phyloP scores from a whole-genome alignment of 2,113 vertebrate genomes.

The Setophaga kirtlandii region DNA sequence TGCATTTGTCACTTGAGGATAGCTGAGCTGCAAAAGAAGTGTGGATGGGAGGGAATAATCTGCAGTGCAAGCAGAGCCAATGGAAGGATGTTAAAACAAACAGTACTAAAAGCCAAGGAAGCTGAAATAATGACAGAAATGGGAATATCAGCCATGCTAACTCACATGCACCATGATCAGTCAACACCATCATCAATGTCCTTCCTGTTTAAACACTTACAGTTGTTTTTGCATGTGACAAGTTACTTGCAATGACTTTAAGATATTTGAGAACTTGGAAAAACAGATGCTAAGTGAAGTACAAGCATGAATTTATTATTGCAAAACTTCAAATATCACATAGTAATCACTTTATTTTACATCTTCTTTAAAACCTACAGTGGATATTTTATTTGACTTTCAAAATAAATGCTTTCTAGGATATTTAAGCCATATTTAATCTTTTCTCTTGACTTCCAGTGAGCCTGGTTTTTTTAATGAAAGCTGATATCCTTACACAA shows the following conservation, averaged over 20 bases:
- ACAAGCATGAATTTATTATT: not conserved
- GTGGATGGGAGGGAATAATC: not conserved
- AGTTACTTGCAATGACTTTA: not conserved
- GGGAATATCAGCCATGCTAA: not conserved
- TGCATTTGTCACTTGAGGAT: not conserved
- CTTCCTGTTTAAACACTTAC: not conserved
- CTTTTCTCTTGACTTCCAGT: not conserved
- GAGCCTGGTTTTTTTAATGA: not conserved
- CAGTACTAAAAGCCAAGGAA: not conserved
- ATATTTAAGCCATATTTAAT: not conserved
- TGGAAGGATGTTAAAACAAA: not conserved
- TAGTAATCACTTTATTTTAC: not conserved
- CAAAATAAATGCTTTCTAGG: not conserved
- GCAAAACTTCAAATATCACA: not conserved
- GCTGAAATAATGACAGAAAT: not conserved
- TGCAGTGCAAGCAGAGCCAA: not conserved
- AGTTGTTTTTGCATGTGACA: no score
- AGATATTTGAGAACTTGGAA: not conserved
- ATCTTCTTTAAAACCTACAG: not conserved
- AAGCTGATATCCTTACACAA: not conserved
- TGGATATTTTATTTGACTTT: not conserved
- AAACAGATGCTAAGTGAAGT: not conserved
- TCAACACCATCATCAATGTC: rapidly evolving
- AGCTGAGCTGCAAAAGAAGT: not conserved
- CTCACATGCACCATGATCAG: not conserved